Conservation (phyloP, 2,113 vertebrate species). For the Sphyrna mokarran region DNA sequence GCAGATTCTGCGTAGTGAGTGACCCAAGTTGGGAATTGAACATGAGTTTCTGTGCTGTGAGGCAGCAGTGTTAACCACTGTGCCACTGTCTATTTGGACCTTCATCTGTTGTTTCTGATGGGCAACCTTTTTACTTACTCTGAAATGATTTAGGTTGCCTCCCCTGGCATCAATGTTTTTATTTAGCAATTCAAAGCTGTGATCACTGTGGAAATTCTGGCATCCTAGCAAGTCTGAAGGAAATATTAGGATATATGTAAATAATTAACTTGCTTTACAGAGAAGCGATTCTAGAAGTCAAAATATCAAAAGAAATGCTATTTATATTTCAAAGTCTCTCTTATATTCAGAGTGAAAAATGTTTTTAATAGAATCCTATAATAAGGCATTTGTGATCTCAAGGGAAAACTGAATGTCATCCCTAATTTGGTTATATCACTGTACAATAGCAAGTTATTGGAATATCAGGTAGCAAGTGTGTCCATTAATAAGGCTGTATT, state of each 20-base stretch:
- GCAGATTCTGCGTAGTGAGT: too few species aligned
- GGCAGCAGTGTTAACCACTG: too few species aligned
- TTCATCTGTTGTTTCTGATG: neutral
- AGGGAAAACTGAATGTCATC: neutral
- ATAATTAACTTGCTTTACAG: neutral
- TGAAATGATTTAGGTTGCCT: neutral
- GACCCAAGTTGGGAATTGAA: too few species aligned
- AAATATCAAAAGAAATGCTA: neutral
- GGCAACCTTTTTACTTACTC: neutral
- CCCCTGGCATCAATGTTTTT: neutral
- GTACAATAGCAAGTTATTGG: neutral
- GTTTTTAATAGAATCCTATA: neutral
- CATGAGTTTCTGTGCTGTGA: too few species aligned
- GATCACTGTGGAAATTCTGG: neutral
- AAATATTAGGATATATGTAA: neutral
- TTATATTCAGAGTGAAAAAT: neutral
- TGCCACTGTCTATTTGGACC: neutral
- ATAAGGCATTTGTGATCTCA: neutral
- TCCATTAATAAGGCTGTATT: neutral
- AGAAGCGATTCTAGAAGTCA: neutral
- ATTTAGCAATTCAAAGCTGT: neutral
- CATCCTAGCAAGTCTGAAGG: neutral
- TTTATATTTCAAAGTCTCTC: neutral
- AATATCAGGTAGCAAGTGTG: too few species aligned
- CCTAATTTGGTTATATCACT: neutral